Percentiles rank a stretch among this genome's conserved stretches.
These are phyloP conservation scores for Drosophila buzzatii DNA, from an alignment of 2,888 invertebrate species.

Conservation along the genomic window DNA sequence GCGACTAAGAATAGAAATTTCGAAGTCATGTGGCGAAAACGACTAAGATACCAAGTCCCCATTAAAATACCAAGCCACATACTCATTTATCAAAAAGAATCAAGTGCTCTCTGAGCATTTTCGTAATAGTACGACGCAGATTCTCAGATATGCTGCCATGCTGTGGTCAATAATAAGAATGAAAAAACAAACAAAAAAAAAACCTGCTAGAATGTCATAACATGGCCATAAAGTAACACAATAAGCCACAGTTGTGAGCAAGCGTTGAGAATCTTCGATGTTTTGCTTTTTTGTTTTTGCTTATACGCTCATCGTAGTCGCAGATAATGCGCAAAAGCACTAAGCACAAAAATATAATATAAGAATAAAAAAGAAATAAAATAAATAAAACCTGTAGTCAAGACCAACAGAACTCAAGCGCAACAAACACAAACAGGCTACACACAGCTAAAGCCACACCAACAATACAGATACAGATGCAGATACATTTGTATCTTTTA, in stretches of 20 bases:
- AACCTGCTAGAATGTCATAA: slow-evolving; percentile 67
- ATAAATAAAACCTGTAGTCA: slow-evolving; percentile 69
- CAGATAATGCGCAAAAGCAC: slow-evolving; percentile 75
- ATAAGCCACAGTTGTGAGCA: slow-evolving; percentile 53
- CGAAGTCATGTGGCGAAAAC: slow-evolving; percentile 14
- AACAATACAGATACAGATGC: neutral
- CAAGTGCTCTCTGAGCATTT: slow-evolving; percentile 35
- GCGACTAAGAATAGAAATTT: slow-evolving; percentile 18
- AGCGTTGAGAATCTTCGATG: slow-evolving; percentile 53
- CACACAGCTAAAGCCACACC: slow-evolving; percentile 15
- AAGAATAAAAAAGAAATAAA: neutral
- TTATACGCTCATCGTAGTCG: slow-evolving; percentile 12
- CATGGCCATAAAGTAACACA: slow-evolving; percentile 63
- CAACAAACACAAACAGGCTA: slow-evolving; percentile 32
- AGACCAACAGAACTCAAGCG: slow-evolving; percentile 63
- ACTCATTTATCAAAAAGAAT: slow-evolving; percentile 18
- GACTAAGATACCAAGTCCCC: neutral
- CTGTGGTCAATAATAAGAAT: slow-evolving; percentile 43
- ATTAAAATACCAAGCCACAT: slow-evolving; percentile 37
- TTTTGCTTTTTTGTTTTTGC: slow-evolving; percentile 15
- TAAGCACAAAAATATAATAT: slow-evolving; percentile 24
- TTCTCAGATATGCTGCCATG: slow-evolving; percentile 32
- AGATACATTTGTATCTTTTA: slow-evolving; percentile 29
- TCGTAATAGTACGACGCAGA: slow-evolving; percentile 58
- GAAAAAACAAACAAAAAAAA: slow-evolving; percentile 16